Evolutionary conservation across 2,113 vertebrate genomes (phyloP).

Genomic region (Xerus inauris): DNA sequence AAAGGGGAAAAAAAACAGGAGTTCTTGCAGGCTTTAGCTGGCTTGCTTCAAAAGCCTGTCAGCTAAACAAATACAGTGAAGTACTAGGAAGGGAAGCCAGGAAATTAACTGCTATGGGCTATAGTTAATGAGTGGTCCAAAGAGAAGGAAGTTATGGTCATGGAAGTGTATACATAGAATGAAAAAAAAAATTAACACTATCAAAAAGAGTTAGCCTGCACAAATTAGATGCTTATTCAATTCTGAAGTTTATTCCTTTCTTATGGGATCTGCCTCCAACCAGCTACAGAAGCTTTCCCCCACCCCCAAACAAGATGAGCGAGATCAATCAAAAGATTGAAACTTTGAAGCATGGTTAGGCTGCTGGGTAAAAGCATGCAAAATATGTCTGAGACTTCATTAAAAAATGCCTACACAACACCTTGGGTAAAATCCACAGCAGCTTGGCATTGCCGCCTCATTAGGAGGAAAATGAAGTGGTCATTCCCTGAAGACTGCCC

Average conservation of each 20-base stretch:
- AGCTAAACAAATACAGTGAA: slow-evolving; percentile 80
- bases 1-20: neutral
- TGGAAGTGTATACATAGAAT: slow-evolving; percentile 53
- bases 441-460: slow-evolving; percentile 60
- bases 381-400: slow-evolving; percentile 78
- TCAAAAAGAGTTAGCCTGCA: slow-evolving; percentile 58
- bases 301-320: slow-evolving; percentile 65
- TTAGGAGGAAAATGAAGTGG: slow-evolving; percentile 74
- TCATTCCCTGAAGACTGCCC: slow-evolving; percentile 61
- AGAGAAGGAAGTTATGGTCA: slow-evolving; percentile 51
- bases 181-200: slow-evolving; percentile 74
- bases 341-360: slow-evolving; percentile 79
- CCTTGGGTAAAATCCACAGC: slow-evolving; percentile 67
- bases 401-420: slow-evolving; percentile 69
- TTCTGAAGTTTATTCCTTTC: slow-evolving; percentile 72
- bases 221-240: slow-evolving; percentile 65
- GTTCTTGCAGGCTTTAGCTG: slow-evolving; percentile 65
- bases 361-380: slow-evolving; percentile 76
- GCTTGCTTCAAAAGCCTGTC: slow-evolving; percentile 75
- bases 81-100: slow-evolving; percentile 9
- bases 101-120: slow-evolving; percentile 80
- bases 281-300: slow-evolving; percentile 65
- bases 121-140: slow-evolving; percentile 73
- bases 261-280: slow-evolving; percentile 51
- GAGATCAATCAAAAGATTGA: slow-evolving; percentile 77